These are phyloP conservation scores for Alethe diademata DNA, from an alignment of 2,113 vertebrate genomes.

Conservation along the genomic window DNA sequence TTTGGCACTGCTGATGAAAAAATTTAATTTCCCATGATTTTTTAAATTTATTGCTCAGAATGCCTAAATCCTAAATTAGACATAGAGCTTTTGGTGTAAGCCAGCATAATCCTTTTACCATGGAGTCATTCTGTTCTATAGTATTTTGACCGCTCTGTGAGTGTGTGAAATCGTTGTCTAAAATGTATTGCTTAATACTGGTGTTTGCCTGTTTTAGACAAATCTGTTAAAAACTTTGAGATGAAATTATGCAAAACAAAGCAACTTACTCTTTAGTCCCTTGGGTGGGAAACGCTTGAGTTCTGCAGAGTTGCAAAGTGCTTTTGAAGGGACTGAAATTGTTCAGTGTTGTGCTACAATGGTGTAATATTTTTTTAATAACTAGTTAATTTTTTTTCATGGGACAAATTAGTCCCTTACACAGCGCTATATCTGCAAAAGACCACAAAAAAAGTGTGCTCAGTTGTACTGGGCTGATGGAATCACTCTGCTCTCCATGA, in stretches of 20 bases:
- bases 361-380: neutral
- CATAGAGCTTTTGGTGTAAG: neutral
- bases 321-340: neutral
- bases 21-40: neutral
- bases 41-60: neutral
- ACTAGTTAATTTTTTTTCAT: neutral
- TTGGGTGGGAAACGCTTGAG: neutral
- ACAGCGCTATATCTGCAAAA: neutral
- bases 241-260: neutral
- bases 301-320: neutral
- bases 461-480: neutral
- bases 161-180: neutral
- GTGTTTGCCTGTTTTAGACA: neutral
- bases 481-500: neutral
- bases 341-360: neutral
- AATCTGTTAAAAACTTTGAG: neutral
- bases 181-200: neutral
- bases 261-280: neutral
- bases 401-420: neutral
- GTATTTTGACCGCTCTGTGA: neutral
- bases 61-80: neutral
- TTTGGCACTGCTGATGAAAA: neutral
- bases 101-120: constrained; percentile 6
- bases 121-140: neutral
- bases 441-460: neutral